Conservation (phyloP, 2,113 vertebrate genomes). For the Carassius carassius region DNA sequence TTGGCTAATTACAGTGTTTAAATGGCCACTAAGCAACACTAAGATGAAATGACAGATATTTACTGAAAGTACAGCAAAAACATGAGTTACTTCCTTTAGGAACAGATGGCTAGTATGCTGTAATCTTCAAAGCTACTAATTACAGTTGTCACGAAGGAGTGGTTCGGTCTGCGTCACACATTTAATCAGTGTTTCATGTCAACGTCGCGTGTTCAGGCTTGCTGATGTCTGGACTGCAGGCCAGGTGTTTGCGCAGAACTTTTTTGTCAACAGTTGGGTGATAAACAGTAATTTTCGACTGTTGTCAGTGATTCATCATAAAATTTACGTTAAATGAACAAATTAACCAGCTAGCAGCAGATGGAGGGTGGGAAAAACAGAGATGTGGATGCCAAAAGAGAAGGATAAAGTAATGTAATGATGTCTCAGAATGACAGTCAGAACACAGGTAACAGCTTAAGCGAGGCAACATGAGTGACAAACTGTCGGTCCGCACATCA, state of each 20-base stretch:
- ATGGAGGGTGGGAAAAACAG: slow-evolving; percentile 7
- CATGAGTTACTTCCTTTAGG: neutral
- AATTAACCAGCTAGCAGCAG: slow-evolving; percentile 16
- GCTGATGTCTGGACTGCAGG: slow-evolving; percentile 12
- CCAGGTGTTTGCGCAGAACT: slow-evolving; percentile 25
- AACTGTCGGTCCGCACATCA: neutral
- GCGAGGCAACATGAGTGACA: neutral
- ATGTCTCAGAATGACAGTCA: slow-evolving; percentile 11
- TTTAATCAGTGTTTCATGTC: slow-evolving; percentile 21
- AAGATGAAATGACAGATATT: neutral
- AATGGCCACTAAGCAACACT: neutral
- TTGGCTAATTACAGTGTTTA: neutral
- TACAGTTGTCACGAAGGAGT: neutral
- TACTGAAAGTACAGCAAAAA: neutral
- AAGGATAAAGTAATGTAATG: slow-evolving; percentile 15
- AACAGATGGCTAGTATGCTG: slow-evolving; percentile 9
- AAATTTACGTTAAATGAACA: neutral
- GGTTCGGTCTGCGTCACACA: neutral
- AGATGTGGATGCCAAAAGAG: neutral
- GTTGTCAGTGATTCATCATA: slow-evolving; percentile 11
- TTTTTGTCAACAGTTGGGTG: slow-evolving; percentile 30
- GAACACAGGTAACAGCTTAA: slow-evolving; percentile 14
- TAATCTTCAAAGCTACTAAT: slow-evolving; percentile 27
- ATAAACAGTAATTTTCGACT: slow-evolving; percentile 13
- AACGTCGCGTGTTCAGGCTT: neutral